A percentile compares a stretch with the other conserved stretches of the same genome.
Conservation (phyloP, 2,113 vertebrate genomes). For the Bambusicola thoracicus region DNA sequence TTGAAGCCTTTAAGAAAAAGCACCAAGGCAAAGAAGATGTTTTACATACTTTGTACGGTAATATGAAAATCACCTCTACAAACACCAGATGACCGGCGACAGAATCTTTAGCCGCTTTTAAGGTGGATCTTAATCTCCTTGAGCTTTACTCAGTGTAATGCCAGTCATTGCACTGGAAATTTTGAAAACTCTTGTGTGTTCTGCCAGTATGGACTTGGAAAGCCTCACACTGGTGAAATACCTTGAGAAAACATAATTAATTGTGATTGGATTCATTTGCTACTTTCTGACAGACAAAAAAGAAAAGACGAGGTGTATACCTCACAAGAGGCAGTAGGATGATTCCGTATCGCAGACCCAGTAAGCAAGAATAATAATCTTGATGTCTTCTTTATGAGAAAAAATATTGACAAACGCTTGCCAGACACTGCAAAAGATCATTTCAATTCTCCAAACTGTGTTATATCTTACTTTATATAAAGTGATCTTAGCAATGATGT, state of each 20-base stretch:
- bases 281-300: not conserved
- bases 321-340: not conserved
- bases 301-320: not conserved
- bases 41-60: not conserved
- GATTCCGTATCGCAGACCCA: accelerated
- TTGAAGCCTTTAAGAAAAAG: not conserved
- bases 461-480: not conserved
- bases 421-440: not conserved
- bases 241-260: not conserved
- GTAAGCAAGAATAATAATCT: not conserved
- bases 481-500: not conserved
- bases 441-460: not conserved
- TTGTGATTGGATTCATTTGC: not conserved
- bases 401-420: not conserved
- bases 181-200: not conserved
- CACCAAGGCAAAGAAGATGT: accelerated
- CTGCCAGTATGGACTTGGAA: not conserved
- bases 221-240: not conserved
- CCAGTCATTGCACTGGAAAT: accelerated
- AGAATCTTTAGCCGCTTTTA: not conserved
- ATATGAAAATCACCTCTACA: not conserved
- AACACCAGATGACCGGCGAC: not conserved
- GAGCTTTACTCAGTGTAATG: accelerated
- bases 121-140: not conserved
- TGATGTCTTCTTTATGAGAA: not conserved